Conservation (phyloP, 30 jellyfish, hydroid and myxozoan genomes). For the Mastigias papua region DNA sequence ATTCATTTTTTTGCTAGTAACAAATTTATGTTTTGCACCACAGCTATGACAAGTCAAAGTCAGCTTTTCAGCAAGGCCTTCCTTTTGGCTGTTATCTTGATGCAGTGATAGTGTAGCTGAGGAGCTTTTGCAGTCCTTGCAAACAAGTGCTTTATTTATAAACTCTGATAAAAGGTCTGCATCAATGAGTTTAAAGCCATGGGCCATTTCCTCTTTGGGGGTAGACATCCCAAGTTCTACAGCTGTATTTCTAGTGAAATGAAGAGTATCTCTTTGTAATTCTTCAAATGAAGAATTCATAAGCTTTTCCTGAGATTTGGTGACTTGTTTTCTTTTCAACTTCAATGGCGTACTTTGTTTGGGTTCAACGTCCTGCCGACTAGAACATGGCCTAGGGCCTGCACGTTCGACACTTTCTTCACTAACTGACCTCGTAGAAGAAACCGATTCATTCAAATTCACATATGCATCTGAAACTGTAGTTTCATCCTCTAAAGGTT, state of each 20-base stretch:
- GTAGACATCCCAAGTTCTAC: slow-evolving; percentile 21
- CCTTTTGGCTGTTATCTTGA: slow-evolving; percentile 17
- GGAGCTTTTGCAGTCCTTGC: slow-evolving; percentile 10
- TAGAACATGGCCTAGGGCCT: slow-evolving; percentile 26
- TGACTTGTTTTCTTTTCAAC: neutral
- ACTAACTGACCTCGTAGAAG: slow-evolving; percentile 15
- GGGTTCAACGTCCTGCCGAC: slow-evolving; percentile 15
- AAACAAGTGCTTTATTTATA: slow-evolving; percentile 26
- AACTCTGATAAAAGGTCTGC: slow-evolving; percentile 1
- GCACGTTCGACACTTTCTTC: slow-evolving; percentile 25
- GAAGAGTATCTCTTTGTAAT: slow-evolving; percentile 10
- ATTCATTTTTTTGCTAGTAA: slow-evolving; percentile 15
- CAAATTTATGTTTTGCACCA: neutral
- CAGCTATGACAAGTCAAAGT: slow-evolving; percentile 20
- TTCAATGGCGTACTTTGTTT: neutral
- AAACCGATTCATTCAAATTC: neutral
- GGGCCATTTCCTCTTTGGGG: slow-evolving; percentile 10
- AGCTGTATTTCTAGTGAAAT: slow-evolving; percentile 26
- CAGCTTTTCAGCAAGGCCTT: slow-evolving; percentile 32
- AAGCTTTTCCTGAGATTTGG: slow-evolving; percentile 25
- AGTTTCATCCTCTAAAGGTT: neutral
- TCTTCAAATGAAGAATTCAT: slow-evolving; percentile 16
- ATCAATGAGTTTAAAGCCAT: slow-evolving; percentile 27
- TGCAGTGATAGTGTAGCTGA: slow-evolving; percentile 5
- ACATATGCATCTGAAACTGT: neutral